A percentile compares a stretch with the other conserved stretches of the same genome.
Conservation (phyloP, 2,113 vertebrate genomes). For the Aegotheles bennettii region DNA sequence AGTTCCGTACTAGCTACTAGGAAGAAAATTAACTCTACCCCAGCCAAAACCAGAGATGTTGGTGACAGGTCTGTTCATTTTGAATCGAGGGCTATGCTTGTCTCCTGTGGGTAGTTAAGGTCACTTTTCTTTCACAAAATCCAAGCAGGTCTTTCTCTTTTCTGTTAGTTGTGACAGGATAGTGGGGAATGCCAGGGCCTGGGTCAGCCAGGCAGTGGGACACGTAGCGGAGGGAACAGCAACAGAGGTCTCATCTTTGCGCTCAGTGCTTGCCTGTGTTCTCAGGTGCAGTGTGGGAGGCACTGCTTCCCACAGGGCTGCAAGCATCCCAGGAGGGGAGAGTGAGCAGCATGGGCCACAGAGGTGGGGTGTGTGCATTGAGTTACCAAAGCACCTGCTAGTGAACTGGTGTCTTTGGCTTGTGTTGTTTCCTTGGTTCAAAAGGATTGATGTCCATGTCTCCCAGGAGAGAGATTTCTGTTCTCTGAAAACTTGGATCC, state of each 20-base stretch:
- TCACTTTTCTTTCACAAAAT: neutral
- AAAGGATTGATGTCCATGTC: neutral
- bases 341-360: neutral
- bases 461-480: neutral
- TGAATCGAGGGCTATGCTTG: neutral
- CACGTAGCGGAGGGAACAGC: accelerated
- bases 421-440: neutral
- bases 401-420: neutral
- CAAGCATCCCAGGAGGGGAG: accelerated
- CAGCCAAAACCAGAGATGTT: neutral
- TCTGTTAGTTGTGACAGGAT: neutral
- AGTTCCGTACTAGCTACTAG: neutral
- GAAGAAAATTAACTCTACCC: neutral
- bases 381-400: neutral
- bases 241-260: neutral
- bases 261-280: neutral
- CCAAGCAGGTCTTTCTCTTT: neutral
- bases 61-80: neutral
- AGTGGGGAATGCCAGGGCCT: neutral
- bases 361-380: accelerated
- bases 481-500: neutral
- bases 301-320: neutral
- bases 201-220: neutral
- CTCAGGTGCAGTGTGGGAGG: neutral
- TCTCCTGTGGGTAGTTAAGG: neutral